phyloP scores from a whole-genome alignment of 2,888 invertebrate species.

The Drosophila merina region DNA sequence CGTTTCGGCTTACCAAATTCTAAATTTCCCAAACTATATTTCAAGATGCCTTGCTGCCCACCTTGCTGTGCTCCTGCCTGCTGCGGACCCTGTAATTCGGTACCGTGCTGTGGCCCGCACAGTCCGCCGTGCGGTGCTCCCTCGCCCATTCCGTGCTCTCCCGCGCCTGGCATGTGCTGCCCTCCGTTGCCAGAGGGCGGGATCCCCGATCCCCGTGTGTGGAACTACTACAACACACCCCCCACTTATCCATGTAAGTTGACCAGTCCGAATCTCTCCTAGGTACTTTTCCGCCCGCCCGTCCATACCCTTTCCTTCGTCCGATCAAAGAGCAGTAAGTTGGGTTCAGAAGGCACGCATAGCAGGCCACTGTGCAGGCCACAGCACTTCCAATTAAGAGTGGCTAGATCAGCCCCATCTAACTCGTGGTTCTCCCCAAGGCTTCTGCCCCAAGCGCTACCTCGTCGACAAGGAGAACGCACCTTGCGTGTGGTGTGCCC shows the following conservation, averaged over 20 bases:
- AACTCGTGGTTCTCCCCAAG: not conserved
- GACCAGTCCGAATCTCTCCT: not conserved
- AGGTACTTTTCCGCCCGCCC: too few relatives aligned
- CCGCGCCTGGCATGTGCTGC: conserved; percentile 73
- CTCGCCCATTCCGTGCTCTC: conserved; percentile 77
- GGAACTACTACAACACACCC: conserved; percentile 84
- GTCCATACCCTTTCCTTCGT: not conserved
- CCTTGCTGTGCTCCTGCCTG: conserved; percentile 26
- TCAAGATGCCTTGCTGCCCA: conserved; percentile 71
- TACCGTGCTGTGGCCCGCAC: conserved; percentile 54
- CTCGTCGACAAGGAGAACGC: conserved; percentile 57
- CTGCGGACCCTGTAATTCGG: conserved; percentile 52
- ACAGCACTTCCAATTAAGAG: conserved; percentile 44
- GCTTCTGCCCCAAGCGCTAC: conserved; percentile 55
- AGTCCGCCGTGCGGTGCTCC: conserved; percentile 73
- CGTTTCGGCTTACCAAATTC: conserved; percentile 59
- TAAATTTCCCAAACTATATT: conserved; percentile 58
- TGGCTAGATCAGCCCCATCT: not conserved
- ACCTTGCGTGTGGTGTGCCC: conserved; percentile 51
- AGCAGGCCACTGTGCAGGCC: conserved; percentile 20
- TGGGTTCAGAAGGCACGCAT: not conserved
- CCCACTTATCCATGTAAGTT: conserved; percentile 80
- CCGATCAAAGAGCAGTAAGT: not conserved
- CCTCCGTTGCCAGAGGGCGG: conserved; percentile 80
- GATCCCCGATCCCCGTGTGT: conserved; percentile 80